Base-by-base conservation (phyloP, 1,140 invertebrate genomes). In the Coelopa frigida region DNA sequence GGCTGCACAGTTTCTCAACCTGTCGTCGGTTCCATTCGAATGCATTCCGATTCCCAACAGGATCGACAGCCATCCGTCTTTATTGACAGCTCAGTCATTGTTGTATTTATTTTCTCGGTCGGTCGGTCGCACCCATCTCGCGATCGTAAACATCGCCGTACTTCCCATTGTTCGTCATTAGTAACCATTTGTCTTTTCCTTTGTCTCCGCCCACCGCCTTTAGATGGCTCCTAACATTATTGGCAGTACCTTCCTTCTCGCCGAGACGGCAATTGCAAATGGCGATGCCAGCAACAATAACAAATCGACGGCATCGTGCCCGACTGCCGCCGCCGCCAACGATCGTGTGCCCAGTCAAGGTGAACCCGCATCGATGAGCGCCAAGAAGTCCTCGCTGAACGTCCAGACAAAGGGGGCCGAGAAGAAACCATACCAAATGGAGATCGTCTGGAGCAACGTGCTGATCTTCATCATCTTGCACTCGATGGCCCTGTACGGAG, bases 371-470 rank as follows among this genome's bases (percentile, higher is more conserved):
- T 17, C 36, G 4, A 42, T 43, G 23, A 32, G 29, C n/a, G 39
- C 49, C 7, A 41, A 41, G 12, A 10, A 26, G 17, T 10, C 36
- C 20, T 14, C 41, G 2, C 26, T 35, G 14, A 27, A 5, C 11
- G 20, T 20, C 10, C 39, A 49, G 29, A 12, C 39, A 5, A 37
- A 44, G n/a, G 27, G n/a, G 5, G 15, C 24, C 11, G 22, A 36
- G 35, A 39, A 43, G 24, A 53, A 58, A 33, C 56, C 61, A 17
- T 67, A 52, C 29, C 51, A 68, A 49, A 37, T 55, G 36, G 44
- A 78, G 50, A 80, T 89, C 43, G 84, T 88, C 0, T 89, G 85
- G 84, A 74, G 76, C 58, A 89, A 89, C 70, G 77, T 88, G 2
- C 54, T 79, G 1, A 58, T 86, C 1, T 85, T 88, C 58, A 54